Evolutionary conservation across 37 sponge, comb jelly and placozoan species (phyloP), one percentile per base, ranked within the genome.

Genomic region (Beroe ovata): DNA sequence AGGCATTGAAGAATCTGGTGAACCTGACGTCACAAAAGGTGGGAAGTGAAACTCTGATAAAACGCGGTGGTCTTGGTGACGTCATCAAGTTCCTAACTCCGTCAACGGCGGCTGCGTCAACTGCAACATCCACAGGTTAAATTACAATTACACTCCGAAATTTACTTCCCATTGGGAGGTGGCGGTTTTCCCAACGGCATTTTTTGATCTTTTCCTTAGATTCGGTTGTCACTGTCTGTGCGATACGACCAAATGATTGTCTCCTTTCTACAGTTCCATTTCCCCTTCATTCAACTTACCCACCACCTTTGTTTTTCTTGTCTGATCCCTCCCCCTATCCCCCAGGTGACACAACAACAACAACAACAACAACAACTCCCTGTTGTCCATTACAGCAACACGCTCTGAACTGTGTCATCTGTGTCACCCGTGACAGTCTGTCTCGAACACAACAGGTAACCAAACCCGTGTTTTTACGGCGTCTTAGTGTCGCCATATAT

Each of bases 341-440:
- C 54, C 11, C 54, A 47, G 54, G 54, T 47, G 54, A 47, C 54
- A 16, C 54, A 47, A 16, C 54, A 47, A 47, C 54, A 6, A n/a
- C n/a, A n/a, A n/a, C n/a, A n/a, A n/a, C n/a, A n/a, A 47, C 54
- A 6, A 47, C 54, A 11, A 47, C 54, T 47, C 11, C 11, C 11
- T 47, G 54, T 11, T 47, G 54, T 47, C 54, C 54, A 16, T 11
- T 77, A 23, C 84, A 77, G 47, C 28, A 32, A 42, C 84, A 77
- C 54, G 84, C 54, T 21, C 54, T 77, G 20, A 77, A 77, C 84
- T 77, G 84, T 77, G 54, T 77, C 0, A 77, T 77, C 28, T 77
- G 84, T 77, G 36, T 77, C 20, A 77, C 54, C 35, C n/a, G 84
- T 2, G 84, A 77, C 54, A 66, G 69, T 33, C 25, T 66, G 18